phyloP scores from a whole-genome alignment of 1,140 invertebrate species.

The Varroa destructor region DNA sequence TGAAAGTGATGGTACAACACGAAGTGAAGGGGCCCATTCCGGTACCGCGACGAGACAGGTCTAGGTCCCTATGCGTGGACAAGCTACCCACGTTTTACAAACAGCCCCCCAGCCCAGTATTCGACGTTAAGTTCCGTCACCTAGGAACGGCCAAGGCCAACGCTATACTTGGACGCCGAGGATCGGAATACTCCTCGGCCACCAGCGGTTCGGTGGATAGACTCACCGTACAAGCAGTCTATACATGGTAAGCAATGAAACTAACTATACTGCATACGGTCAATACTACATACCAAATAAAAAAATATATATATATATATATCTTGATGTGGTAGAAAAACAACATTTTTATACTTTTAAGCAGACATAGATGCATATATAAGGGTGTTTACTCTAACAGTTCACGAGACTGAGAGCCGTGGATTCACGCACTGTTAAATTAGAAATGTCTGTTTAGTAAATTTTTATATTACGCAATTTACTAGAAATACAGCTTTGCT shows the following conservation, averaged over 20 bases:
- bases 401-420: too few species aligned
- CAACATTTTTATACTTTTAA: too few species aligned
- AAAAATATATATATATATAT: background rate
- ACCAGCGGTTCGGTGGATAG: background rate
- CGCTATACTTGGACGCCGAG: slow-evolving; percentile 21
- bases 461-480: too few species aligned
- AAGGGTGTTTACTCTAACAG: too few species aligned
- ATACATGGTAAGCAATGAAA: slow-evolving; percentile 11
- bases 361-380: too few species aligned
- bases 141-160: slow-evolving; percentile 23
- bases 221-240: slow-evolving; percentile 23
- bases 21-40: slow-evolving; percentile 31
- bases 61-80: slow-evolving; percentile 37
- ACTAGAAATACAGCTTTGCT: too few species aligned
- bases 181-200: slow-evolving; percentile 9
- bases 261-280: too few species aligned
- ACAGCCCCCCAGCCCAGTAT: slow-evolving; percentile 25
- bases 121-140: slow-evolving; percentile 23
- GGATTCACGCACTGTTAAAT: too few species aligned
- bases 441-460: too few species aligned
- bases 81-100: slow-evolving; percentile 29
- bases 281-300: background rate
- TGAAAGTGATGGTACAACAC: background rate
- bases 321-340: too few species aligned
- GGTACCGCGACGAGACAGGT: slow-evolving; percentile 36